A percentile compares a stretch with the other conserved stretches of the same genome.
Evolutionary conservation across 1,140 invertebrate genomes (phyloP).

Genomic region (Microplitis demolitor): DNA sequence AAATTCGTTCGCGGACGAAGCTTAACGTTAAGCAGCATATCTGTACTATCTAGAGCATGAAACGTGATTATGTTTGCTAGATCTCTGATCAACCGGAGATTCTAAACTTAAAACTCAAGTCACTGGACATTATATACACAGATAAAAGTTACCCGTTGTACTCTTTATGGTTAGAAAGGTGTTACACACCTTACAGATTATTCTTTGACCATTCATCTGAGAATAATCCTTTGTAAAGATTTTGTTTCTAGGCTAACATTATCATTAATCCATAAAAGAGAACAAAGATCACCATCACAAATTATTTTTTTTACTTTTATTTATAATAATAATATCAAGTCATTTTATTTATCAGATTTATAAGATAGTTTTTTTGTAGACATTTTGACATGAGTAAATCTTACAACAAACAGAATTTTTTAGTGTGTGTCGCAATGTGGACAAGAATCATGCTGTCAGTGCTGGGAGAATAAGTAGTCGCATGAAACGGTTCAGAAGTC

Average conservation of each 20-base stretch:
- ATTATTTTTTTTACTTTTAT: too few relatives aligned
- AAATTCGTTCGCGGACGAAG: background rate
- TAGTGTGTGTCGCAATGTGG: constrained; percentile 35
- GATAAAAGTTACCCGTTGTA: background rate
- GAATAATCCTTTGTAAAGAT: background rate
- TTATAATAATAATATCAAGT: too few relatives aligned
- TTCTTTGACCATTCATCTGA: background rate
- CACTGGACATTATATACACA: too few relatives aligned
- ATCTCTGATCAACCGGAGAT: too few relatives aligned
- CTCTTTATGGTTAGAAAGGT: constrained; percentile 6
- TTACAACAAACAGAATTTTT: too few relatives aligned
- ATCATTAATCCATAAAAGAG: background rate
- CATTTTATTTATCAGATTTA: too few relatives aligned
- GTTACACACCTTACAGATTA: background rate
- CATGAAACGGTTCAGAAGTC: constrained; percentile 40
- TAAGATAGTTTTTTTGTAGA: too few relatives aligned
- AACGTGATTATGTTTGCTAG: constrained; percentile 3
- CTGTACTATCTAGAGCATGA: constrained; percentile 6
- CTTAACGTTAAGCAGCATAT: background rate
- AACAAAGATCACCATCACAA: background rate
- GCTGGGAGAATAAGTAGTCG: constrained; percentile 46
- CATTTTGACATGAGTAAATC: too few relatives aligned
- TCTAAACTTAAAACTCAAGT: too few relatives aligned
- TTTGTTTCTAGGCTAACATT: background rate
- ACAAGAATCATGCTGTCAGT: constrained; percentile 38